Conservation (phyloP, 2,113 vertebrate genomes). For the Conger conger region DNA sequence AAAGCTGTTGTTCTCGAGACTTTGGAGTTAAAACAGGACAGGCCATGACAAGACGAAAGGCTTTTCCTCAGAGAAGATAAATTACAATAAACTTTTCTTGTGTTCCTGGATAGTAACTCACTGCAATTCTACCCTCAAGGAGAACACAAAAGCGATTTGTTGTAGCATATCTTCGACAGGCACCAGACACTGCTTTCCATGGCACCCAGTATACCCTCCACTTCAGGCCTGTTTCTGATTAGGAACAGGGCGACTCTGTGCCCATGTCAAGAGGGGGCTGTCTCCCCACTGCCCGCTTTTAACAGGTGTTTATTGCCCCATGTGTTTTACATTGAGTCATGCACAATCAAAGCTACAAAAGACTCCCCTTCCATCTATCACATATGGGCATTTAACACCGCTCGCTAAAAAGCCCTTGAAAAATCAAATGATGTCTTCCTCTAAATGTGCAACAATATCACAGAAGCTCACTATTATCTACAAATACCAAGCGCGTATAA, state of each 20-base stretch:
- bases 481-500: slow-evolving; percentile 2
- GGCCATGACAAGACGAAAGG: not conserved
- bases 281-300: slow-evolving; percentile 49
- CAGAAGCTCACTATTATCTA: not conserved
- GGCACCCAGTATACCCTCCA: slow-evolving; percentile 34
- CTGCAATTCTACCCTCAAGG: not conserved
- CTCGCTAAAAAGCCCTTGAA: slow-evolving; percentile 19
- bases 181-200: slow-evolving; percentile 54
- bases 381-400: slow-evolving; percentile 31
- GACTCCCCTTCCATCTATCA: slow-evolving; percentile 42
- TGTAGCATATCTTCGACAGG: slow-evolving; percentile 21
- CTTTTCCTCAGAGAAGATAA: slow-evolving; percentile 9
- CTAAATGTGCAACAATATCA: not conserved
- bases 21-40: slow-evolving; percentile 22
- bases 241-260: slow-evolving; percentile 49
- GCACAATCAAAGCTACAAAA: slow-evolving; percentile 42
- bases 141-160: not conserved
- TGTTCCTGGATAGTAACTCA: slow-evolving; percentile 6
- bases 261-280: slow-evolving; percentile 57
- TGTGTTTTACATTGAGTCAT: slow-evolving; percentile 60
- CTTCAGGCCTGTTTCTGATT: slow-evolving; percentile 65
- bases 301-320: slow-evolving; percentile 71
- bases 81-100: not conserved
- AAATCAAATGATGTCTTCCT: slow-evolving; percentile 15
- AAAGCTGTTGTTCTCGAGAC: slow-evolving; percentile 1